These are phyloP conservation scores for Epinephelus coioides DNA, from an alignment of 2,797 vertebrate species.

Conservation along the genomic window DNA sequence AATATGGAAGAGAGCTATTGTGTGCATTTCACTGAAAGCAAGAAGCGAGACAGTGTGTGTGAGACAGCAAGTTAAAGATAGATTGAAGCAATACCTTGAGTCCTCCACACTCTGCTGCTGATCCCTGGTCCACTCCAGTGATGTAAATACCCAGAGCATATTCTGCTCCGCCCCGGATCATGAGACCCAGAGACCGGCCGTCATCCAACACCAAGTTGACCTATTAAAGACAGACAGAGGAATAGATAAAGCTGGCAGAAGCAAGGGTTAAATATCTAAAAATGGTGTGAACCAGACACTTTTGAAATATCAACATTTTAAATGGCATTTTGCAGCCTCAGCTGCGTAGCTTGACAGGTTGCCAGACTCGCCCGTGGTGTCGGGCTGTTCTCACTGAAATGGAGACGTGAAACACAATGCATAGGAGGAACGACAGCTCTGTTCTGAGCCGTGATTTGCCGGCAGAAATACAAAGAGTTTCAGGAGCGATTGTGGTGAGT, in stretches of 20 bases:
- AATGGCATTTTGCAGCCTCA: conserved; percentile 16
- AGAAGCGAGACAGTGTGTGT: background rate
- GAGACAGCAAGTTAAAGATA: background rate
- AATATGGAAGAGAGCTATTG: background rate
- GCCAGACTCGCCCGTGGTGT: conserved; percentile 9
- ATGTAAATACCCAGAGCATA: conserved; percentile 97
- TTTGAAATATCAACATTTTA: conserved; percentile 18
- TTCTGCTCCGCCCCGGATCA: conserved; percentile 95
- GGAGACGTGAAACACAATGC: conserved; percentile 33
- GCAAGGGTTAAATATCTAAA: conserved; percentile 12
- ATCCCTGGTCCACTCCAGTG: conserved; percentile 95
- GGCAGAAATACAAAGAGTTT: conserved; percentile 23
- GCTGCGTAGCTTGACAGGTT: conserved; percentile 32
- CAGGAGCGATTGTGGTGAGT: conserved; percentile 37
- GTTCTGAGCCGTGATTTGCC: conserved; percentile 22
- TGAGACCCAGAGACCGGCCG: conserved; percentile 95
- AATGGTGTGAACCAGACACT: background rate
- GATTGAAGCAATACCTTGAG: conserved; percentile 89
- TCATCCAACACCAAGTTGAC: conserved; percentile 96
- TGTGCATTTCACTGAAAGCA: background rate
- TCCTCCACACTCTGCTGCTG: conserved; percentile 94
- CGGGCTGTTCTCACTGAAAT: conserved; percentile 20
- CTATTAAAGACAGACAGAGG: conserved; percentile 76
- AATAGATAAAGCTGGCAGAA: conserved; percentile 1
- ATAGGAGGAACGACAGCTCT: conserved; percentile 14